phyloP scores from a whole-genome alignment of 1,140 invertebrate genomes.

The Hypsibius dujardini region DNA sequence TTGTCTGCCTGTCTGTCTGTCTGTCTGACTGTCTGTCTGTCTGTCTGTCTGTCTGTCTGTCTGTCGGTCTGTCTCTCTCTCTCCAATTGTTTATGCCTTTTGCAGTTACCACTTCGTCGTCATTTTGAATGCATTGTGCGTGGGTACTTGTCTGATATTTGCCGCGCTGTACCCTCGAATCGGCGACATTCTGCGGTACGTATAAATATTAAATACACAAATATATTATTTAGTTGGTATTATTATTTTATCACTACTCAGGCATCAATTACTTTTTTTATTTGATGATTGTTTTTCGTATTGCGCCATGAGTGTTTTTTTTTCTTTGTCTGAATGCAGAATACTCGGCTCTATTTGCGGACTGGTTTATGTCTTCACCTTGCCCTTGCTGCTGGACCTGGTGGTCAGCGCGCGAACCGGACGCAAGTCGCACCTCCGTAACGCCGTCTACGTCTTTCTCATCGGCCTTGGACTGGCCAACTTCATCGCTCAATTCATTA shows the following conservation, averaged over 20 bases:
- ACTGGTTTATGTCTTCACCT: constrained; percentile 35
- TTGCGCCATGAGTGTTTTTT: too few relatives aligned
- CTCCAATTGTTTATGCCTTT: constrained; percentile 20
- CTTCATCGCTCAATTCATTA: constrained; percentile 15
- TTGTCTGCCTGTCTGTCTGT: too few relatives aligned
- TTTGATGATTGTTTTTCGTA: too few relatives aligned
- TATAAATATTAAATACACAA: constrained; percentile 18
- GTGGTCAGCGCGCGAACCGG: constrained; percentile 27
- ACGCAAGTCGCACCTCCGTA: constrained; percentile 25
- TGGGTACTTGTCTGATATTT: constrained; percentile 34
- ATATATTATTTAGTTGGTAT: not conserved
- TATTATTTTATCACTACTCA: not conserved
- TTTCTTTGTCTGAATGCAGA: constrained; percentile 27
- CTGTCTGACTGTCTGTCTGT: too few relatives aligned
- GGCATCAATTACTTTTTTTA: too few relatives aligned
- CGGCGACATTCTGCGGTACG: constrained; percentile 35
- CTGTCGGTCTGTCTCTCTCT: not conserved
- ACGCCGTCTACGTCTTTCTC: not conserved
- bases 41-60: too few relatives aligned
- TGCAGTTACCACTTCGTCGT: constrained; percentile 34
- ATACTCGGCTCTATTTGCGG: constrained; percentile 37
- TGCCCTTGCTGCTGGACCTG: constrained; percentile 35
- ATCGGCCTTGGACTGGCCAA: constrained; percentile 15
- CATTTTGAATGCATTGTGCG: constrained; percentile 31
- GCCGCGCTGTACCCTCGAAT: constrained; percentile 37